Conservation (phyloP, 2,797 vertebrate species). For the Eurystomus glaucurus region DNA sequence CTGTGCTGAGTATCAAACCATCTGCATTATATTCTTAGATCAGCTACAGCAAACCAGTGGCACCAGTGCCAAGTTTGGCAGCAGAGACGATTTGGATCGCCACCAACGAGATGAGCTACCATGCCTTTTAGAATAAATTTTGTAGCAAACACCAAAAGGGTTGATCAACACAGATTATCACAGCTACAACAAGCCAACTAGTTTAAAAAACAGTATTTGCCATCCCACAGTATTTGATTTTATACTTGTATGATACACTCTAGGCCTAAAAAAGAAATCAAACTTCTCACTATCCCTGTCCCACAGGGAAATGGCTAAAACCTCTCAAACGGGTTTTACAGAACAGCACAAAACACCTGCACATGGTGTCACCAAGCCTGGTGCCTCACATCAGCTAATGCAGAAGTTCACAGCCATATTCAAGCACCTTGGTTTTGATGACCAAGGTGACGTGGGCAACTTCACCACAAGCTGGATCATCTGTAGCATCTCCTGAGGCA, state of each 20-base stretch:
- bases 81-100: conserved; percentile 51
- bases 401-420: accelerated
- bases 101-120: conserved; percentile 69
- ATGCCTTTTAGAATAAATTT: conserved; percentile 74
- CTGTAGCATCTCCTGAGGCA: not conserved
- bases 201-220: conserved; percentile 63
- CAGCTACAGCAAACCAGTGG: conserved; percentile 77
- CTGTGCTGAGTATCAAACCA: conserved; percentile 64
- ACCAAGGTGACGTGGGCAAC: not conserved
- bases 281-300: not conserved
- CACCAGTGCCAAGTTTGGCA: conserved; percentile 77
- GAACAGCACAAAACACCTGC: not conserved
- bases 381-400: accelerated
- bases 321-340: not conserved
- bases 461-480: not conserved
- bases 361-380: not conserved
- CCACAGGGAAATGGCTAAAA: not conserved
- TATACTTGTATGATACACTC: not conserved
- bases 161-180: conserved; percentile 80
- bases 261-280: not conserved
- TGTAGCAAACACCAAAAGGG: conserved; percentile 77
- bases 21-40: conserved; percentile 77
- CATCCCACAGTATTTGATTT: conserved; percentile 64
- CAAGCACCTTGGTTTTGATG: not conserved
- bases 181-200: conserved; percentile 74